Evolutionary conservation across 2,113 vertebrate genomes (phyloP), one percentile per base, ranked within the genome.

Genomic region (Alethe diademata): DNA sequence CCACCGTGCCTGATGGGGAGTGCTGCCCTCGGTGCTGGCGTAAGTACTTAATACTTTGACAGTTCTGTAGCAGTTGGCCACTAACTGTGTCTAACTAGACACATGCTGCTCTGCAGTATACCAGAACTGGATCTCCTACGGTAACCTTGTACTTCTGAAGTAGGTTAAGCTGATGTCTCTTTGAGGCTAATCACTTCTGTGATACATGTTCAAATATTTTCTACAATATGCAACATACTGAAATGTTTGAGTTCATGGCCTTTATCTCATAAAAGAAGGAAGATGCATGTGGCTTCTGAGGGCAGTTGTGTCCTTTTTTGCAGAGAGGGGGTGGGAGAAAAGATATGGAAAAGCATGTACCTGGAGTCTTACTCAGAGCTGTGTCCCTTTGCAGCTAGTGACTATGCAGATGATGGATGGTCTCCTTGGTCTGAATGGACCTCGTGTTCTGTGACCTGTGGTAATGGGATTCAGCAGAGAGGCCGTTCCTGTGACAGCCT

Each of bases 371-470:
- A 67, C 3, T 71, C 33, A 56, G 65, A 69, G 29, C 29, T 72
- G 31, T 40, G 4, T 70, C 47, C 73, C 64, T 53, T 78, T 61
- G 29, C 94, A 99, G 99, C 97, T 40, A 99, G 97, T 2, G 98
- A 99, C 94, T 98, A 97, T 2, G 98, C 98, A 8, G 99, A 99
- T 14, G 99, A 99, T 19, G 98, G 98, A 69, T 99, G 99, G 99
- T 99, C 99, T 28, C 99, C 99, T 10, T 99, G 99, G 99, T 99
- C 99, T 56, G 99, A 99, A 78, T 99, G 99, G 99, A 99, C 99
- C 23, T 98, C 98, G 22, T 99, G 99, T 95, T 99, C 99, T 0
- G 98, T 98, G 47, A 99, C 99, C 20, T 99, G 99, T 76, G 99
- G 99, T 40, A 98, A 99, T 14, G 99, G 99, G 18, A 98, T 99